Base-by-base conservation (phyloP, 2,888 invertebrate genomes). In the Atrina japonica region DNA sequence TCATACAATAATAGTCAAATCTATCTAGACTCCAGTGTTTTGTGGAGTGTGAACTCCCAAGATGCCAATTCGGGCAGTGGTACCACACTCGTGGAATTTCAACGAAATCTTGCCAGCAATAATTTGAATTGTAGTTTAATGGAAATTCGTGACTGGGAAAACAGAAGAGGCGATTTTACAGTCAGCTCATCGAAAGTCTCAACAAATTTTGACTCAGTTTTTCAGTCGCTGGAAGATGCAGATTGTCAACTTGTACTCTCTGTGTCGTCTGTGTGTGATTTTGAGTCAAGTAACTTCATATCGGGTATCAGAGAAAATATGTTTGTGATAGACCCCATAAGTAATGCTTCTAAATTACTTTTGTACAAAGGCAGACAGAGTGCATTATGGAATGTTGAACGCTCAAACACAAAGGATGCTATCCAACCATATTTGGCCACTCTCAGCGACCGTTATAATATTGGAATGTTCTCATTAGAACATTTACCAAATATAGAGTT, bases 131-230 rank as follows among this genome's bases (percentile, higher is more conserved):
- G 58, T 58, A 72, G 82, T 23, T 82, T 83, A 72, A 55, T 88
- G 9, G 96, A 96, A 90, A 95, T 97, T 71, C 93, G 97, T 80
- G 93, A 94, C 25, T 97, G 96, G 96, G 96, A 96, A 89, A 93
- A 93, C 18, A 95, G 96, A 86, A 96, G 96, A 86, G 97, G 97
- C 0, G 94, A 95, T 0, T 91, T 95, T 65, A 93, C 92, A 5
- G 95, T 96, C 70, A 93, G 95, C 78, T 91, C 91, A 27, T 21
- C 21, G n/a, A 49, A 58, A n/a, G 59, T 60, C 41, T n/a, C n/a
- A n/a, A 30, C 50, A 23, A 43, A 58, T 29, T 43, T 61, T 16
- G 18, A 50, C 11, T 30, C 30, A 29, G 23, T 63, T 21, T 35
- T 59, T 21, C 7, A 53, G 9, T 35, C 45, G 41, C 50, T 70